Conservation (phyloP, 2,113 vertebrate genomes). For the Cheirogaleus medius region DNA sequence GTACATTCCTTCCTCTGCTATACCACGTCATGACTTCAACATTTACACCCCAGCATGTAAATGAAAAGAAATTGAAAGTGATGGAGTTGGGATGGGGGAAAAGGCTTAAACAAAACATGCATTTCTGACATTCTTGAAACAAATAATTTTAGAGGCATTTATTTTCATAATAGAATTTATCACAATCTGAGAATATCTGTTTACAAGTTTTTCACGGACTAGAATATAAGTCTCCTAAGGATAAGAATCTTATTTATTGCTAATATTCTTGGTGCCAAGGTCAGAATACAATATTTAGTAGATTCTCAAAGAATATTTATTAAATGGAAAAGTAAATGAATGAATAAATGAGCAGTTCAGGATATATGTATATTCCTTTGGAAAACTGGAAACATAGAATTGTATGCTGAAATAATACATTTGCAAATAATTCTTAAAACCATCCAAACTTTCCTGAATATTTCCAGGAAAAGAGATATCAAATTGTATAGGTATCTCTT, state of each 20-base stretch:
- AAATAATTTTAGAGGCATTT: neutral
- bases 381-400: neutral
- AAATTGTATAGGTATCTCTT: neutral
- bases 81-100: neutral
- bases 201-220: neutral
- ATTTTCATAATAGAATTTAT: neutral
- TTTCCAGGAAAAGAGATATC: neutral
- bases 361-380: neutral
- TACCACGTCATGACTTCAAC: neutral
- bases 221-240: neutral
- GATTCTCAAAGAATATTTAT: neutral
- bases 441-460: neutral
- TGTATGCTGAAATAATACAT: neutral
- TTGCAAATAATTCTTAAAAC: neutral
- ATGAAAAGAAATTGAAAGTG: neutral
- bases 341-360: neutral
- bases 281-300: neutral
- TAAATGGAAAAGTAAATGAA: constrained; percentile 10
- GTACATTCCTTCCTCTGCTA: neutral
- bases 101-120: neutral
- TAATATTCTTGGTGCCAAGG: neutral
- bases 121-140: neutral
- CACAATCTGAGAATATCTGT: neutral
- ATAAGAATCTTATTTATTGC: neutral
- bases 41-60: neutral